These are phyloP conservation scores for Pachymerium ferrugineum DNA, from an alignment of 2,888 invertebrate genomes.

Conservation along the genomic window DNA sequence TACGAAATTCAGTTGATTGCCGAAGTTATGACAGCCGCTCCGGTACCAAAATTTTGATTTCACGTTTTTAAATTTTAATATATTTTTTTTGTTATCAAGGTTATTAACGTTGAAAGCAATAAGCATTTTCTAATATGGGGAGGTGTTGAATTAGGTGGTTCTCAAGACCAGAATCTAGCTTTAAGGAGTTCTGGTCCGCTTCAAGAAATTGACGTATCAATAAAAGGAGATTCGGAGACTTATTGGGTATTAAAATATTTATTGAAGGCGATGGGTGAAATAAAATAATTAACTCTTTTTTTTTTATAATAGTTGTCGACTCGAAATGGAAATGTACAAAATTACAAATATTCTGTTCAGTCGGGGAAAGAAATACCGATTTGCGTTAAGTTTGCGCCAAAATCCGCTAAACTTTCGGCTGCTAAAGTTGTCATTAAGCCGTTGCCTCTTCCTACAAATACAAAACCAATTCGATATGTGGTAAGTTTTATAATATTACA, in stretches of 20 bases:
- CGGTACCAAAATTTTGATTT: background rate
- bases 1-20: constrained; percentile 24
- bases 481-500: background rate
- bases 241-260: background rate
- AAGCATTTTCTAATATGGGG: background rate
- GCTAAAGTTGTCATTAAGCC: constrained; percentile 6
- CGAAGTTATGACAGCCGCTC: background rate
- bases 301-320: background rate
- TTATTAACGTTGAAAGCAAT: background rate
- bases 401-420: background rate
- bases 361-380: background rate
- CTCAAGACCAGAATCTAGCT: background rate
- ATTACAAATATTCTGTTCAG: background rate
- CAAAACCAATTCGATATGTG: constrained; percentile 2
- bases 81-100: constrained; percentile 4
- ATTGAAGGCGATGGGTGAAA: too few species aligned
- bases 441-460: background rate
- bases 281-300: background rate
- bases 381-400: background rate
- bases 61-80: background rate
- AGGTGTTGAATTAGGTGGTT: background rate
- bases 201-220: background rate
- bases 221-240: background rate
- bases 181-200: background rate
- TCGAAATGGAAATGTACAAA: background rate